A percentile compares a stretch with the other conserved stretches of the same genome.
Evolutionary conservation across 2,797 vertebrate genomes (phyloP).

Genomic region (Hephaestus fuliginosus): DNA sequence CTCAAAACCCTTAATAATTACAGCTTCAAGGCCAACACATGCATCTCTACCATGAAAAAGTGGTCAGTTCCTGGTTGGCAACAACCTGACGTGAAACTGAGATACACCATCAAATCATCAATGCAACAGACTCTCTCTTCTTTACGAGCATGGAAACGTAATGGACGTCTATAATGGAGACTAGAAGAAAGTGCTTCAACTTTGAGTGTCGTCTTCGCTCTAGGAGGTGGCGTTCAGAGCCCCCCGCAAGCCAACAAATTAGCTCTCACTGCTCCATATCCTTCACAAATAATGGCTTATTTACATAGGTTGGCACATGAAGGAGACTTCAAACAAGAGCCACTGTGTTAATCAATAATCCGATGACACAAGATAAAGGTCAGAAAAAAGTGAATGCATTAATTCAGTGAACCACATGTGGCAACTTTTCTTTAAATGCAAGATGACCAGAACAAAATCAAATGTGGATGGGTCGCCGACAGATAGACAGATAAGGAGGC

Average conservation of each 20-base stretch:
- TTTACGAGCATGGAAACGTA: constrained; percentile 1
- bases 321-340: constrained; percentile 26
- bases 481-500: not conserved
- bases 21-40: not conserved
- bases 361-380: constrained; percentile 40
- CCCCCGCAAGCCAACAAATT: constrained; percentile 13
- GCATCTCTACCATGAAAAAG: not conserved
- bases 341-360: constrained; percentile 50
- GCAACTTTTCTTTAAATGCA: not conserved
- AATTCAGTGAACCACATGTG: constrained; percentile 1
- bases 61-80: not conserved
- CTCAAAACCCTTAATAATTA: too few species aligned
- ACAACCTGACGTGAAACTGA: not conserved
- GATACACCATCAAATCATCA: constrained; percentile 1
- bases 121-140: not conserved
- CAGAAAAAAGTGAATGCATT: constrained; percentile 24
- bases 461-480: not conserved
- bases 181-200: constrained; percentile 14
- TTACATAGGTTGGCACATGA: constrained; percentile 32
- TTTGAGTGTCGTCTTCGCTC: constrained; percentile 12
- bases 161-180: not conserved
- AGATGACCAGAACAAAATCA: not conserved
- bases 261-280: constrained; percentile 31
- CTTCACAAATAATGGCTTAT: constrained; percentile 43
- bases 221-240: constrained; percentile 35